phyloP scores from a whole-genome alignment of 2,113 vertebrate genomes.

The Tachysurus vachellii region DNA sequence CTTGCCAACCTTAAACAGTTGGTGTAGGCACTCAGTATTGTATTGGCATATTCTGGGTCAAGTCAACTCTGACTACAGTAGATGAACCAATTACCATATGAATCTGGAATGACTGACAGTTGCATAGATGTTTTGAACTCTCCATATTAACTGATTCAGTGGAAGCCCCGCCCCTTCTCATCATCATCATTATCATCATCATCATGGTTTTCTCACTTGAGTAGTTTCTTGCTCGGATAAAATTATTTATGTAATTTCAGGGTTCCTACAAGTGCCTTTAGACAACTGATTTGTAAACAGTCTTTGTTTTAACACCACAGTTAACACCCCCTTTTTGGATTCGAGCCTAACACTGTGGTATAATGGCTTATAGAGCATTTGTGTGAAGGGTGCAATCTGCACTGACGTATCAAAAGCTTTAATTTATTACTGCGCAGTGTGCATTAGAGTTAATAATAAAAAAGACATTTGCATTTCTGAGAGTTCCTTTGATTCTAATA shows the following conservation, averaged over 20 bases:
- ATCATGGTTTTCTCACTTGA: too few species aligned
- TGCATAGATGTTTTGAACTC: neutral
- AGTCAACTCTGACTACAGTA: neutral
- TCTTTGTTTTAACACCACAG: neutral
- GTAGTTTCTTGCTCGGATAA: neutral
- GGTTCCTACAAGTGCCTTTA: neutral
- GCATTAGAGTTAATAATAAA: constrained; percentile 22
- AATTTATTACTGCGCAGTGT: neutral
- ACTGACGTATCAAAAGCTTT: neutral
- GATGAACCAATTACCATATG: neutral
- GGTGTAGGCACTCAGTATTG: too few species aligned
- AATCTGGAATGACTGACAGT: neutral
- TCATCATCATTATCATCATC: too few species aligned
- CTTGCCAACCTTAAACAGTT: too few species aligned
- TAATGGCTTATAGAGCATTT: neutral
- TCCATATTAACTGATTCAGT: neutral
- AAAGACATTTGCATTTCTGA: constrained; percentile 36
- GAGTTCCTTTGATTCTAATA: constrained; percentile 47
- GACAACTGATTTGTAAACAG: neutral
- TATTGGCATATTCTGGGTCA: too few species aligned
- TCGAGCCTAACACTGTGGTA: neutral
- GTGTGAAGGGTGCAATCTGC: neutral
- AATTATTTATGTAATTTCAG: neutral
- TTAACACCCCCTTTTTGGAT: neutral
- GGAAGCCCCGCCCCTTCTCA: neutral